phyloP scores from a whole-genome alignment of 2,113 vertebrate species.

The Lethenteron camtschaticum region DNA sequence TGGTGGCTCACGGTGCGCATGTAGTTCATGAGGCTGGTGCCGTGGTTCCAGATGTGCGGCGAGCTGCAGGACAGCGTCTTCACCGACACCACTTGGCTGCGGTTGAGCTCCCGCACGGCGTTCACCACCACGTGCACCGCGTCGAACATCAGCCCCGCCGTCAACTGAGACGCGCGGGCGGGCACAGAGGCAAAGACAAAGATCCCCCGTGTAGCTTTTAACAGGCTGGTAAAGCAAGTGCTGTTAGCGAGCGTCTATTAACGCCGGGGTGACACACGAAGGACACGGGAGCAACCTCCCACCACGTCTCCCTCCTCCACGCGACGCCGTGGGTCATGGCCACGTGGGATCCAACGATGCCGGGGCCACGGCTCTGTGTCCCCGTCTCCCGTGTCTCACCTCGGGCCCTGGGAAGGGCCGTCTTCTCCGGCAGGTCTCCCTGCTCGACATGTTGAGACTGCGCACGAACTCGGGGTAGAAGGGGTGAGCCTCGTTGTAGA shows the following conservation, averaged over 20 bases:
- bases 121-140: constrained; percentile 63
- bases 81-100: constrained; percentile 84
- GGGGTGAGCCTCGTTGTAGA: not conserved
- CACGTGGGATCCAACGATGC: no score
- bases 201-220: not conserved
- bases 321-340: no score
- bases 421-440: constrained; percentile 54
- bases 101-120: constrained; percentile 62
- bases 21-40: constrained; percentile 81
- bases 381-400: constrained; percentile 22
- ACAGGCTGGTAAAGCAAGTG: no score
- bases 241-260: no score
- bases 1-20: constrained; percentile 52
- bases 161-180: constrained; percentile 30
- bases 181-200: not conserved
- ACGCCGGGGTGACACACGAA: no score
- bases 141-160: constrained; percentile 72
- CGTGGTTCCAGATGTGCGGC: constrained; percentile 92
- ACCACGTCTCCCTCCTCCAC: no score
- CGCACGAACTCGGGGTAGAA: not conserved
- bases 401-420: constrained; percentile 44
- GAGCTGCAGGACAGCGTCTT: constrained; percentile 87
- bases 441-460: constrained; percentile 20
- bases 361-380: no score
- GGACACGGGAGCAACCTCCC: no score